phyloP scores from a whole-genome alignment of 2,797 vertebrate genomes.

The Squalus acanthias region DNA sequence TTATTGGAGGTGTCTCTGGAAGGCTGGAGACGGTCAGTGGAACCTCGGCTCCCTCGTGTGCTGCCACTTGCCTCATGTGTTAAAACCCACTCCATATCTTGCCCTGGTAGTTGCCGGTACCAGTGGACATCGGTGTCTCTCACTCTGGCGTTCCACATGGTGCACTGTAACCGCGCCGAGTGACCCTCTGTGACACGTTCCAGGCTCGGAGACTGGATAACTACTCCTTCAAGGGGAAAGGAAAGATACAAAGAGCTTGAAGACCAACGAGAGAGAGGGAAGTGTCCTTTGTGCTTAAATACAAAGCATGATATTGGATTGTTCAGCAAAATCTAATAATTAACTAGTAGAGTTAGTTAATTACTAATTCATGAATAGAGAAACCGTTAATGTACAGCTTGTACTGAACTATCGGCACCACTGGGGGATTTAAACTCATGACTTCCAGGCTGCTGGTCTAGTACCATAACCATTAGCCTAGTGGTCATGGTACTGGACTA shows the following conservation, averaged over 20 bases:
- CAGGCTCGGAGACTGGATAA: background rate
- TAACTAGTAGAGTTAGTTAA: too few relatives aligned
- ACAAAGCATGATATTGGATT: too few relatives aligned
- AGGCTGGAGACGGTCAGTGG: background rate
- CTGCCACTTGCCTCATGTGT: background rate
- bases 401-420: too few relatives aligned
- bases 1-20: background rate
- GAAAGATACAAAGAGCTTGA: too few relatives aligned
- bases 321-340: too few relatives aligned
- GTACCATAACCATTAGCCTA: background rate
- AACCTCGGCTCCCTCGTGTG: background rate
- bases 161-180: background rate
- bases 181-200: too few relatives aligned
- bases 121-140: conserved; percentile 8
- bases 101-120: background rate
- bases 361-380: too few relatives aligned
- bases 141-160: background rate
- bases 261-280: too few relatives aligned
- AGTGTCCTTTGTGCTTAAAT: too few relatives aligned
- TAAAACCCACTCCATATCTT: background rate
- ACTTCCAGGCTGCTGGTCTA: background rate
- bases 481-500: too few relatives aligned
- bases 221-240: background rate
- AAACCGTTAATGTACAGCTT: too few relatives aligned
- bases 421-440: too few relatives aligned